Base-by-base conservation (phyloP, 2,113 vertebrate genomes). In the Esox niger region DNA sequence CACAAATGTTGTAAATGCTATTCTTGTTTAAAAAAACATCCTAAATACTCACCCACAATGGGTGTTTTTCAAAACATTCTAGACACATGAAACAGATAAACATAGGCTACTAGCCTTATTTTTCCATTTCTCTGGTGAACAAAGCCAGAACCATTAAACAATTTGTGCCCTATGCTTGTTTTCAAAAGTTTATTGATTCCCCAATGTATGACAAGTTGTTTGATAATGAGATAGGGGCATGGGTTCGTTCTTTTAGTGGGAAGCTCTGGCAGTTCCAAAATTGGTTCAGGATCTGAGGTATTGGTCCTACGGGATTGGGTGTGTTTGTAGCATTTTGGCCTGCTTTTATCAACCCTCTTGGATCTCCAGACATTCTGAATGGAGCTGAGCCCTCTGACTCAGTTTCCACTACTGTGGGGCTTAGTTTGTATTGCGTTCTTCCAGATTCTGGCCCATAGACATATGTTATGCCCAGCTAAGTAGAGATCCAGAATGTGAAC, bases 401-500 rank as follows among this genome's bases (percentile, higher is more conserved):
- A 67, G 74, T 77, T 81, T 82, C 62, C 38, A 69, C 68, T 71
- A 78, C 74, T 75, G 76, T 67, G 20, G 70, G 61, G 81, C 86
- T 82, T n/a, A n/a, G n/a, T n/a, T 81, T 82, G 80, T 82, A 43
- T 35, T 55, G 54, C 23, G 74, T 75, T 70, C 71, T 82, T 79
- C 82, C 84, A 81, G 86, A 52, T 52, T 52, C 47, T 75, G 70
- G 7, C 38, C 38, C 38, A 43, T 43, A 43, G 38, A 43, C 15
- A 0, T 43, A 43, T 43, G 13, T 43, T 43, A 2, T 43, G 17
- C 11, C 38, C 17, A 72, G 46, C 71, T 20, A 67, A 17, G 59
- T 63, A 21, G 47, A 38, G 62, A 66, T n/a, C 69, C 65, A 73
- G 79, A 32, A 63, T 68, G 68, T 0, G 25, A 78, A 73, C 71